Evolutionary conservation across 2,797 vertebrate species (phyloP), one percentile per base, ranked within the genome.

Genomic region (Danio tinwini): DNA sequence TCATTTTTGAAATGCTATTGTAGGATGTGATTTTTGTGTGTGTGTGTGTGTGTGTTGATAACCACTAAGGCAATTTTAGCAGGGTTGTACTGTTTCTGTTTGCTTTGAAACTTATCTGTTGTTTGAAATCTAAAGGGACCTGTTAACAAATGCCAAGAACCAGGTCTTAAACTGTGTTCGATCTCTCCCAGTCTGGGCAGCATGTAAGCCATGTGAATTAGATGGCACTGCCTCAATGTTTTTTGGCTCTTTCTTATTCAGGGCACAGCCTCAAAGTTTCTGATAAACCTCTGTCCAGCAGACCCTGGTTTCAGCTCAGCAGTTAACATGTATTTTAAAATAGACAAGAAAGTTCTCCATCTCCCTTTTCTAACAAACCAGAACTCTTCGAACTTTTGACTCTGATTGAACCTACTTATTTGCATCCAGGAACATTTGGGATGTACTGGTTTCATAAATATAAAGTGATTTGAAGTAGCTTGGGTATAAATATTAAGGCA

Each of bases 231-330:
- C 81, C 72, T 78, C 73, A 83, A 84, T 61, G 78, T 81, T 69
- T 78, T 68, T 52, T 70, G 82, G 69, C 88, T 90, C 85, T 83
- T 92, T 92, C 87, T 85, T 88, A 92, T 92, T 91, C 91, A 85
- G 71, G 86, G 87, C 89, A 90, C 89, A 90, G 85, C 81, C 76
- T 39, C 72, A 44, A 75, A 74, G 29, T 86, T 78, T 85, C 82
- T 89, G 86, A 91, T 85, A 87, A 90, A 88, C 81, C 86, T 78
- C 85, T 87, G 79, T 65, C 80, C 84, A 88, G 88, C 88, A 86
- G 83, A 74, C 67, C 77, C 63, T 86, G 74, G 68, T 55, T 86
- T 85, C 82, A 88, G 72, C 81, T 73, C 77, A 73, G 81, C 80
- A 83, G 78, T 85, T 78, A 73, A 67, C 86, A 76, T 16, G 58